Evolutionary conservation across 2,113 vertebrate species (phyloP), one percentile per base, ranked within the genome.

Genomic region (Toxostoma redivivum): DNA sequence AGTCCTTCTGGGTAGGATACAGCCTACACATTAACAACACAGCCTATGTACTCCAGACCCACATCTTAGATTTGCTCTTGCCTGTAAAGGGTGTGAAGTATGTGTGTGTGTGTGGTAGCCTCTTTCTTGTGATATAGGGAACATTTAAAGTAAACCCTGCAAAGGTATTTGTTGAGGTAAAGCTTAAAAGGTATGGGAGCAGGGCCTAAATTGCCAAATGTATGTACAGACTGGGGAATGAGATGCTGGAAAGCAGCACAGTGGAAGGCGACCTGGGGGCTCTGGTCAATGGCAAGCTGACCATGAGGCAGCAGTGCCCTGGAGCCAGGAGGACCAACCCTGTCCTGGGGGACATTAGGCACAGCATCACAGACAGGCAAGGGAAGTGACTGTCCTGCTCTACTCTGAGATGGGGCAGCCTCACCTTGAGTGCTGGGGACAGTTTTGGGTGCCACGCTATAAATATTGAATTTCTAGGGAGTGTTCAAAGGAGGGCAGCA

Each of bases 291-390:
- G 60, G 9, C 3, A 86, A 22, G 31, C 8, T 33, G 83, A 44
- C 6, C 0, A 0, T 31, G 27, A 51, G 15, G 2, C 44, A 66
- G 31, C 44, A 58, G 62, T 44, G 33, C 21, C 51, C 37, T 60
- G 37, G 72, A 58, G 21, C 37, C 82, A 86, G 37, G 27, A 58
- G 44, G 17, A 16, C 31, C 35, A 76, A 1, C 0, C 0, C 0
- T n/a, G 15, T 24, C 37, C 31, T 35, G 61, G 16, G 28, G 31
- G 0, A 1, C 21, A 57, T 18, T 35, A 31, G 44, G 17, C 31
- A 11, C 35, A 66, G 51, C 51, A 66, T 42, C 0, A 0, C 60
- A 42, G 31, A 20, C 0, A 0, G 51, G 37, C 21, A 58, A 42
- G 51, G 31, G 51, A 76, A 31, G 21, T 51, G 71, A 76, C 58